Conservation (phyloP, 2,797 vertebrate genomes). For the Melopsittacus undulatus region DNA sequence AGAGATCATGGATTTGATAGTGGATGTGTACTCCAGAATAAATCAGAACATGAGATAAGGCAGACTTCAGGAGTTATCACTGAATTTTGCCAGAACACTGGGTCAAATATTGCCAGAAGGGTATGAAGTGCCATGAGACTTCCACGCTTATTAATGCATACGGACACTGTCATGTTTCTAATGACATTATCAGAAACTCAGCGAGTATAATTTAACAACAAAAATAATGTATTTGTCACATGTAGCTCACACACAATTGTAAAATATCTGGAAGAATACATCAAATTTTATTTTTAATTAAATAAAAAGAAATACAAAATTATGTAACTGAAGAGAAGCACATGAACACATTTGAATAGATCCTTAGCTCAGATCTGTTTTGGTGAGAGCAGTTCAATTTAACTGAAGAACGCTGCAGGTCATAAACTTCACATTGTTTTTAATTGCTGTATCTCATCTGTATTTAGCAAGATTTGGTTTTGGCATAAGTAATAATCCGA, state of each 20-base stretch:
- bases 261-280: neutral
- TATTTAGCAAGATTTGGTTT: neutral
- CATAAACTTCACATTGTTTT: neutral
- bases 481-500: neutral
- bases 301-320: neutral
- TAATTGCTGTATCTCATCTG: neutral
- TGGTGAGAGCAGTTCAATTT: neutral
- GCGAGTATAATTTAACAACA: neutral
- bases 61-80: neutral
- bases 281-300: neutral
- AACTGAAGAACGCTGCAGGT: neutral
- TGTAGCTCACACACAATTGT: neutral
- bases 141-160: neutral
- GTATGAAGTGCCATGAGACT: neutral
- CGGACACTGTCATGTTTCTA: neutral
- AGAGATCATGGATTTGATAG: neutral
- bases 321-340: neutral
- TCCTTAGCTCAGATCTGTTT: neutral
- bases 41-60: neutral
- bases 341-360: neutral
- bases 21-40: neutral
- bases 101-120: neutral
- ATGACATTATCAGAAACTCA: neutral
- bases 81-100: neutral
- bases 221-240: neutral